These are phyloP conservation scores for Illadopsis cleaveri DNA, from an alignment of 2,113 vertebrate species.

Conservation along the genomic window DNA sequence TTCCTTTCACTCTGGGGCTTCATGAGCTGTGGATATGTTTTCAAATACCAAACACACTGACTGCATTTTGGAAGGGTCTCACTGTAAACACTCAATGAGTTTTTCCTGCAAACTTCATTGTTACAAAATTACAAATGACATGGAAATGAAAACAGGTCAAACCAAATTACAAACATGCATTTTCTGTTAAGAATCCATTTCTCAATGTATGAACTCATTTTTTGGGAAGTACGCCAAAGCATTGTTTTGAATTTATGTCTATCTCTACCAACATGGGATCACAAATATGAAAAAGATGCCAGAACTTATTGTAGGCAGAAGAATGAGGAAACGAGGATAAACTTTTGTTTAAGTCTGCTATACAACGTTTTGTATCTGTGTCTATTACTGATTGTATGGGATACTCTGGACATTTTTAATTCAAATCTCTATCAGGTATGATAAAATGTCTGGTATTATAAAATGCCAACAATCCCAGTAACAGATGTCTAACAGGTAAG, in stretches of 20 bases:
- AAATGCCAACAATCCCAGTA: neutral
- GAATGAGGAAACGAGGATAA: neutral
- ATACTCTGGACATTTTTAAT: neutral
- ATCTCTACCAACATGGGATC: neutral
- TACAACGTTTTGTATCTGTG: neutral
- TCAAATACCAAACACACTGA: slow-evolving; percentile 29
- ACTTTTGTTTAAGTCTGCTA: neutral
- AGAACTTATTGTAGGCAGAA: neutral
- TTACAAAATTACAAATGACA: slow-evolving; percentile 21
- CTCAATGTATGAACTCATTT: neutral
- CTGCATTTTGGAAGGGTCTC: slow-evolving; percentile 24
- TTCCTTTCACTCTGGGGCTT: slow-evolving; percentile 12
- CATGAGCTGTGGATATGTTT: neutral
- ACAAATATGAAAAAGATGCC: slow-evolving; percentile 27
- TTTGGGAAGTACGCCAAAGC: neutral
- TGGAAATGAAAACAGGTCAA: slow-evolving; percentile 44
- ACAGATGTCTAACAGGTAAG: neutral
- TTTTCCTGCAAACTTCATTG: slow-evolving; percentile 8
- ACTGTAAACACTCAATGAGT: neutral
- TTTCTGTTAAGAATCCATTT: slow-evolving; percentile 48
- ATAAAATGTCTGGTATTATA: neutral
- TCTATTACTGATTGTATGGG: neutral
- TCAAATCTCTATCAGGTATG: neutral
- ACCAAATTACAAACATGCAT: slow-evolving; percentile 25
- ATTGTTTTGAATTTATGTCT: slow-evolving; percentile 31